These are phyloP conservation scores for Pocota personata DNA, from an alignment of 2,888 invertebrate species.

Conservation along the genomic window DNA sequence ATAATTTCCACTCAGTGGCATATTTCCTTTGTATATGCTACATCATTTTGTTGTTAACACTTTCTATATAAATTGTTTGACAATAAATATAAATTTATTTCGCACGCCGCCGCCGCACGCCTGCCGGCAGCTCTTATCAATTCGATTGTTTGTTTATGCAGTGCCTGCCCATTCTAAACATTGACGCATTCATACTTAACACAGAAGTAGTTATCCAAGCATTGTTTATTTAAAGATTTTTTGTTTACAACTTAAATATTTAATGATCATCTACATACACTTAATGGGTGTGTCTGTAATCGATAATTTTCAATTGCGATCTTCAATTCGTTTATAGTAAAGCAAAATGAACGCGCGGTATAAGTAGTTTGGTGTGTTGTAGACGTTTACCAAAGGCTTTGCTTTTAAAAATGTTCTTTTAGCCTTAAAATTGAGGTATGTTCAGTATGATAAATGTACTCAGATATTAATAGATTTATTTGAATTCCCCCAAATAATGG, in stretches of 20 bases:
- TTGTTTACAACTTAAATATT: slow-evolving; percentile 60
- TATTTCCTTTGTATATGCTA: background rate
- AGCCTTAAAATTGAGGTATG: slow-evolving; percentile 3
- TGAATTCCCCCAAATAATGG: background rate
- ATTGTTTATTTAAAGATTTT: slow-evolving; percentile 43
- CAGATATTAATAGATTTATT: slow-evolving; percentile 4
- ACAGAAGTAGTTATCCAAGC: slow-evolving; percentile 4
- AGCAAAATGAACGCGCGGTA: slow-evolving; percentile 11
- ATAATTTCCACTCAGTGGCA: background rate
- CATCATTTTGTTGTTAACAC: slow-evolving; percentile 20
- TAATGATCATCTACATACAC: slow-evolving; percentile 38
- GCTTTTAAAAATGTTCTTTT: slow-evolving; percentile 2
- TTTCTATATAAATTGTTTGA: slow-evolving; percentile 37
- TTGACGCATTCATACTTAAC: slow-evolving; percentile 4
- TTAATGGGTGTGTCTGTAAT: slow-evolving; percentile 39
- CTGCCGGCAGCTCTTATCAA: slow-evolving; percentile 24
- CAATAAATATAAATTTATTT: slow-evolving; percentile 26
- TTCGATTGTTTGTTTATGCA: slow-evolving; percentile 38
- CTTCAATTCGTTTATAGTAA: slow-evolving; percentile 34
- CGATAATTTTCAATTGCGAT: slow-evolving; percentile 39
- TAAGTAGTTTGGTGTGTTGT: background rate
- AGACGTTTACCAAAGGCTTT: background rate
- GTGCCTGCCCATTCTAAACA: slow-evolving; percentile 30
- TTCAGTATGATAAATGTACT: background rate
- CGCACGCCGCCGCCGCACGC: slow-evolving; percentile 12